A percentile compares a stretch with the other conserved stretches of the same genome.
These are phyloP conservation scores for Pterophyllum scalare DNA, from an alignment of 2,113 vertebrate genomes.

Conservation along the genomic window DNA sequence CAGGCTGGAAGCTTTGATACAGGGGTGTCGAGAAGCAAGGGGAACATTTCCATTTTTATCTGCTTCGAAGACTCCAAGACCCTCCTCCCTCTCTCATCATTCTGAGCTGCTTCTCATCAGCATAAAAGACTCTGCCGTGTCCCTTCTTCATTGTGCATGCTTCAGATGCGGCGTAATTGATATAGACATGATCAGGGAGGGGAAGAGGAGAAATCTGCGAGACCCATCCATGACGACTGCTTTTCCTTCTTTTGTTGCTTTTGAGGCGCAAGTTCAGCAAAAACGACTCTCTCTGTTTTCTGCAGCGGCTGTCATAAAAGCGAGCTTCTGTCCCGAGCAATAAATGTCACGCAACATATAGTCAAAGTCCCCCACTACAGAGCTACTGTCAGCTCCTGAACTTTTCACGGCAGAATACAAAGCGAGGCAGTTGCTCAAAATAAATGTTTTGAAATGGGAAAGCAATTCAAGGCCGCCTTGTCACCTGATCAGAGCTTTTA, in stretches of 20 bases:
- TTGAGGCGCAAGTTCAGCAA: conserved; percentile 70
- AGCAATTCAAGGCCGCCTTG: conserved; percentile 52
- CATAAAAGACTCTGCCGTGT: conserved; percentile 69
- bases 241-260: conserved; percentile 53
- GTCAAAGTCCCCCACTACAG: conserved; percentile 58
- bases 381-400: conserved; percentile 67
- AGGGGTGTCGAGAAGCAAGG: conserved; percentile 63
- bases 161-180: conserved; percentile 64
- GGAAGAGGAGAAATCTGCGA: conserved; percentile 46
- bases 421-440: conserved; percentile 68
- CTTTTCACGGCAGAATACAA: conserved; percentile 55
- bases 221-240: conserved; percentile 51
- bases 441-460: conserved; percentile 68
- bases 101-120: conserved; percentile 69
- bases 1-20: conserved; percentile 76
- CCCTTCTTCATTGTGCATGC: conserved; percentile 45
- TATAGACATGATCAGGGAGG: conserved; percentile 59
- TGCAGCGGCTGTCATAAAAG: conserved; percentile 59
- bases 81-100: conserved; percentile 56
- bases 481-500: conserved; percentile 67
- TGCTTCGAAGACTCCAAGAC: conserved; percentile 66
- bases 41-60: conserved; percentile 79
- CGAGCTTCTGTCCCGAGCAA: conserved; percentile 64
- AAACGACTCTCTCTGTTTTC: conserved; percentile 47
- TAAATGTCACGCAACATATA: conserved; percentile 62